phyloP scores from a whole-genome alignment of 2,888 invertebrate species.

The Sipunculus nudus region DNA sequence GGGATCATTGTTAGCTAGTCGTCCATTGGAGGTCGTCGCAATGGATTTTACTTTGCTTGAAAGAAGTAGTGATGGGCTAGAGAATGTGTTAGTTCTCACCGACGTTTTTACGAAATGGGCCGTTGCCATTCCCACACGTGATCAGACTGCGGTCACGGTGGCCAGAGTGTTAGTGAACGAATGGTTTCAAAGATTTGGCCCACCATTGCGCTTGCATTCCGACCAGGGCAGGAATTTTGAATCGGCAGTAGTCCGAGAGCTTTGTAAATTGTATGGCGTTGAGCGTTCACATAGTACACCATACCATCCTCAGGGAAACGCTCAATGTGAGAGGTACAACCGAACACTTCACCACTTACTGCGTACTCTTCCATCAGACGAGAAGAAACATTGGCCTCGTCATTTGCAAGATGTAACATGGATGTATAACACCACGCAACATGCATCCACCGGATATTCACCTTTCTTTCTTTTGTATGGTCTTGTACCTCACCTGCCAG shows the following conservation, averaged over 20 bases:
- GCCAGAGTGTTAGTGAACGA: constrained; percentile 29
- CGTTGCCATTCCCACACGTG: constrained; percentile 24
- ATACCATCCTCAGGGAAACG: constrained; percentile 29
- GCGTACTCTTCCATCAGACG: constrained; percentile 20
- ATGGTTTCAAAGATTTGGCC: constrained; percentile 28
- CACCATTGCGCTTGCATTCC: constrained; percentile 7
- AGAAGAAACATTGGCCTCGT: constrained; percentile 35
- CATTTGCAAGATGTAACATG: constrained; percentile 31
- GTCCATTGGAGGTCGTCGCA: constrained; percentile 29
- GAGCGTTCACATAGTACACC: constrained; percentile 6
- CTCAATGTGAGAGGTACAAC: constrained; percentile 41
- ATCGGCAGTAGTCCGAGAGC: not conserved
- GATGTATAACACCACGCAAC: constrained; percentile 10
- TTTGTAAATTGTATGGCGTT: constrained; percentile 1
- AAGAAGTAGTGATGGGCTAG: constrained; percentile 15
- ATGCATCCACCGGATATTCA: constrained; percentile 5
- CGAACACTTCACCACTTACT: constrained; percentile 35
- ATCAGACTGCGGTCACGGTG: constrained; percentile 27
- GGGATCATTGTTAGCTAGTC: constrained; percentile 3
- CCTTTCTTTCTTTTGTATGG: constrained; percentile 11
- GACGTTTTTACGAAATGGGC: constrained; percentile 34
- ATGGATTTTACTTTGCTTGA: constrained; percentile 30
- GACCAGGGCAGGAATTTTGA: constrained; percentile 13
- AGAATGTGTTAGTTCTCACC: constrained; percentile 31
- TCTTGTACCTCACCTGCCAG: not conserved